Evolutionary conservation across 2,888 invertebrate genomes (phyloP).

Genomic region (Azorinus chamasolen): DNA sequence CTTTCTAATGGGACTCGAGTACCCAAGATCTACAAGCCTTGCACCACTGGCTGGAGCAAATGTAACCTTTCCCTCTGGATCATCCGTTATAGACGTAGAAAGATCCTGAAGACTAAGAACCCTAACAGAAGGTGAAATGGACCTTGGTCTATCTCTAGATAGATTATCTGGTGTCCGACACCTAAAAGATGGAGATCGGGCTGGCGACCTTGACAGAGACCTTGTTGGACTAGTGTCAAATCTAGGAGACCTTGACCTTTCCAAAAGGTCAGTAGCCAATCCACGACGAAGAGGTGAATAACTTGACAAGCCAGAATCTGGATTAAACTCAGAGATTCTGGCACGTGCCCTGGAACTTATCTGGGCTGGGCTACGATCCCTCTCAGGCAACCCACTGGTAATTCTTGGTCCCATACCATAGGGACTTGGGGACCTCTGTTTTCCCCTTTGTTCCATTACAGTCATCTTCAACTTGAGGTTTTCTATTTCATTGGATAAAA

Average conservation of each 20-base stretch:
- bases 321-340: constrained; percentile 45
- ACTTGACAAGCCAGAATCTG: constrained; percentile 40
- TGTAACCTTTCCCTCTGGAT: constrained; percentile 66
- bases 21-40: constrained; percentile 71
- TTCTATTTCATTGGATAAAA: constrained; percentile 76
- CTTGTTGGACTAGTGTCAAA: constrained; percentile 38
- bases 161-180: constrained; percentile 65
- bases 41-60: constrained; percentile 69
- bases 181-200: constrained; percentile 61
- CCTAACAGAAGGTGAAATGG: constrained; percentile 57
- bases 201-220: constrained; percentile 58
- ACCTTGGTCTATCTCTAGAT: constrained; percentile 52
- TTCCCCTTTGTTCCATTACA: constrained; percentile 68
- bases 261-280: constrained; percentile 34
- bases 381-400: constrained; percentile 50
- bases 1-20: constrained; percentile 77
- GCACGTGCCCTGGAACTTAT: constrained; percentile 61
- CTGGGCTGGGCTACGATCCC: constrained; percentile 59
- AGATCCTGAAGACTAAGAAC: constrained; percentile 70
- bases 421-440: constrained; percentile 54
- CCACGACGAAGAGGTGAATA: constrained; percentile 50
- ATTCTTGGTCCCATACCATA: constrained; percentile 53
- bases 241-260: constrained; percentile 62
- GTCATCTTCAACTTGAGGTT: constrained; percentile 77
- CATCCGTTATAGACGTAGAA: constrained; percentile 67